These are phyloP conservation scores for Paguma larvata DNA, from an alignment of 2,797 vertebrate species.

Conservation along the genomic window DNA sequence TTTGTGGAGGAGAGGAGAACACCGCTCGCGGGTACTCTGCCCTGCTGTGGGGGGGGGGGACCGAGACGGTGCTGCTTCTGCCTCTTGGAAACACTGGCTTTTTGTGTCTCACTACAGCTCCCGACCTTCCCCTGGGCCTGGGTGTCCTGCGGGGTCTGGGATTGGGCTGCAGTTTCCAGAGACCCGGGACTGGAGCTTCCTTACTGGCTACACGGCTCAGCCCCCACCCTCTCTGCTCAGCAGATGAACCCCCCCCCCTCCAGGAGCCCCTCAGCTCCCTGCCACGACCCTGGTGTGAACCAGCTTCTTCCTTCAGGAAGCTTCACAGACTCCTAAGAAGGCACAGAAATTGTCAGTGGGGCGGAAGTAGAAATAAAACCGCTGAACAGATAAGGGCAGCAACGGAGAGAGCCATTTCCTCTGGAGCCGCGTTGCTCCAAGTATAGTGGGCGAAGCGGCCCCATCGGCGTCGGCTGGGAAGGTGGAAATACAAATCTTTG, in stretches of 20 bases:
- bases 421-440: background rate
- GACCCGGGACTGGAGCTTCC: background rate
- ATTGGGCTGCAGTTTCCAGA: background rate
- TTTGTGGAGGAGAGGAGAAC: background rate
- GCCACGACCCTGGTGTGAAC: background rate
- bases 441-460: background rate
- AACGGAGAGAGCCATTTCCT: background rate
- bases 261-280: background rate
- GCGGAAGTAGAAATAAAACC: background rate
- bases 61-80: background rate
- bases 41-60: background rate
- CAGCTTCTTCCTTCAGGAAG: background rate
- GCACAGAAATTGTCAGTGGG: background rate
- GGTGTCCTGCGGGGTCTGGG: background rate
- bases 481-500: background rate
- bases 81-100: background rate
- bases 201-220: no score
- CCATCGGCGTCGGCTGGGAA: background rate
- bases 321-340: background rate
- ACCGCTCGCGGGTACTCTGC: background rate
- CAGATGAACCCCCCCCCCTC: background rate
- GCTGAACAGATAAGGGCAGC: background rate
- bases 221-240: background rate
- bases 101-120: background rate
- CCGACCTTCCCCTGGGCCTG: background rate